phyloP scores from a whole-genome alignment of 2,113 vertebrate species.

The Beaufortia kweichowensis region DNA sequence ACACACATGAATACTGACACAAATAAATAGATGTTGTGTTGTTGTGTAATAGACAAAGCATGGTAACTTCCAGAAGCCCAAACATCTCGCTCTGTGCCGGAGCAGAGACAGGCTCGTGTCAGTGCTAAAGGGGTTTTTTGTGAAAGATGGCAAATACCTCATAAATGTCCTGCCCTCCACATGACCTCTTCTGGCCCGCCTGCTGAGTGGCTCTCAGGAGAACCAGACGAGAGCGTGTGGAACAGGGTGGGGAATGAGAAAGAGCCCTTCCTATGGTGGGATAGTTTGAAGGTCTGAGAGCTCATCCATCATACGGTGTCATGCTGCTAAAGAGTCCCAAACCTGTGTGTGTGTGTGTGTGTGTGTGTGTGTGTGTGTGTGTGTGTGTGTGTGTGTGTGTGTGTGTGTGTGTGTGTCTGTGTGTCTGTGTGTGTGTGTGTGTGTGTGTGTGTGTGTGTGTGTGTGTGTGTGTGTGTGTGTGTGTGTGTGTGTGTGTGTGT shows the following conservation, averaged over 20 bases:
- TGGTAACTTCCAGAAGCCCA: slow-evolving; percentile 34
- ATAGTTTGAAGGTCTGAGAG: slow-evolving; percentile 52
- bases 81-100: slow-evolving; percentile 42
- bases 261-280: slow-evolving; percentile 41
- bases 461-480: slow-evolving; percentile 45
- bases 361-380: no score
- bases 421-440: slow-evolving; percentile 45
- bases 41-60: background rate
- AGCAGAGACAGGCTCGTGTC: slow-evolving; percentile 39
- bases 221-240: slow-evolving; percentile 36
- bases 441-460: slow-evolving; percentile 45
- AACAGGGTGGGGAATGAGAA: slow-evolving; percentile 35
- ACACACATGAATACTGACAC: slow-evolving; percentile 1
- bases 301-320: slow-evolving; percentile 52
- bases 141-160: slow-evolving; percentile 51
- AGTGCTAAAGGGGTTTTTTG: slow-evolving; percentile 37
- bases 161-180: slow-evolving; percentile 54
- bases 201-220: slow-evolving; percentile 47
- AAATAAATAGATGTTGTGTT: slow-evolving; percentile 15
- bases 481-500: slow-evolving; percentile 47
- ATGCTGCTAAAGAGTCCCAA: slow-evolving; percentile 45
- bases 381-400: no score
- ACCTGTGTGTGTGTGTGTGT: slow-evolving; percentile 45
- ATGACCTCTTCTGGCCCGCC: slow-evolving; percentile 52
- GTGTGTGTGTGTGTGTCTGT: no score